Conservation (phyloP, 2,888 invertebrate genomes). For the Acleris laterana region DNA sequence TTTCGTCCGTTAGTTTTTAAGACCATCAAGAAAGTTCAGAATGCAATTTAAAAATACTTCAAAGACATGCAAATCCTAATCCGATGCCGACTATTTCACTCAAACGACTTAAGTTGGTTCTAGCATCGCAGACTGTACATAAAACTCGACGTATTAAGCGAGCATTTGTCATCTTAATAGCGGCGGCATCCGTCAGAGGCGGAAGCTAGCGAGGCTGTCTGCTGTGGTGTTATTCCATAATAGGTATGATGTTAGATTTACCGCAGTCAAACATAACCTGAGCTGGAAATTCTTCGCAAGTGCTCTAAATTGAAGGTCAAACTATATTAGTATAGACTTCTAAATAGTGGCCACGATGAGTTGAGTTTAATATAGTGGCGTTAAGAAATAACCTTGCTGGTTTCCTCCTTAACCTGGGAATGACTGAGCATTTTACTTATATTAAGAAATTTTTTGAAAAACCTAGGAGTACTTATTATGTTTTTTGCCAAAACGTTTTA, state of each 20-base stretch:
- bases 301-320: too few species aligned
- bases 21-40: too few species aligned
- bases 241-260: too few species aligned
- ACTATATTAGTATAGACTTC: too few species aligned
- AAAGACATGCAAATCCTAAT: constrained; percentile 2
- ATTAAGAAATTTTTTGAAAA: constrained; percentile 2
- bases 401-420: constrained; percentile 3
- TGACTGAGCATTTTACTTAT: not conserved
- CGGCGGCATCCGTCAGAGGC: constrained; percentile 16
- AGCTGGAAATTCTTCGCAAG: too few species aligned
- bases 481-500: too few species aligned
- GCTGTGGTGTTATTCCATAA: not conserved
- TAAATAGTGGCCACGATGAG: too few species aligned
- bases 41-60: too few species aligned
- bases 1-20: too few species aligned
- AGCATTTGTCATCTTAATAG: constrained; percentile 26
- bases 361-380: too few species aligned
- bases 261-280: too few species aligned
- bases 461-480: too few species aligned
- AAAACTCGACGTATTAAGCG: constrained; percentile 23
- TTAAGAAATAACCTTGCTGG: not conserved
- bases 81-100: constrained; percentile 7
- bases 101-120: constrained; percentile 18
- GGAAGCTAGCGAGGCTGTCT: constrained; percentile 9
- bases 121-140: constrained; percentile 2